phyloP scores from a whole-genome alignment of 2,888 invertebrate genomes.

The Molorchus minor region DNA sequence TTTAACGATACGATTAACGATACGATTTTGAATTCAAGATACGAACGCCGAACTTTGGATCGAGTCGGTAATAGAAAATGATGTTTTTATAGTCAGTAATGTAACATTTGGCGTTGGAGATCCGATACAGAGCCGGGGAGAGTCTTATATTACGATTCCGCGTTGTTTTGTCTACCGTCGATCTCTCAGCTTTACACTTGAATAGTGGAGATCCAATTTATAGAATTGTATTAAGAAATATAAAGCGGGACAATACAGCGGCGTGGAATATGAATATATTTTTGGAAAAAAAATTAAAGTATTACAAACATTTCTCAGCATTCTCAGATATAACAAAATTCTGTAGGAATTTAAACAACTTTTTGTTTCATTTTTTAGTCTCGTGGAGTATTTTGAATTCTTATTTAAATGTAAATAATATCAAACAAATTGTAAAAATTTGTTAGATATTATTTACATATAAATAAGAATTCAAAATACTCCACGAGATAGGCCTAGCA shows the following conservation, averaged over 20 bases:
- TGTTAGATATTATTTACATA: too few species aligned
- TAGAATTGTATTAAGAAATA: conserved; percentile 44
- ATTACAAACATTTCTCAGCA: too few species aligned
- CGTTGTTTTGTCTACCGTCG: conserved; percentile 46
- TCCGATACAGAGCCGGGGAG: conserved; percentile 28
- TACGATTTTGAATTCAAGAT: conserved; percentile 24
- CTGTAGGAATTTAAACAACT: too few species aligned
- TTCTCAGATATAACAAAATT: too few species aligned
- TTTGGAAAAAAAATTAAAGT: too few species aligned
- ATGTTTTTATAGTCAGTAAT: conserved; percentile 36
- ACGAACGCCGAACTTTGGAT: conserved; percentile 32
- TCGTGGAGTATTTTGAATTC: too few species aligned
- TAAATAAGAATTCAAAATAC: too few species aligned
- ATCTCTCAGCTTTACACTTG: conserved; percentile 36
- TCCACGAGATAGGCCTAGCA: too few species aligned
- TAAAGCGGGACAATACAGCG: conserved; percentile 25
- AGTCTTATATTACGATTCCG: conserved; percentile 45
- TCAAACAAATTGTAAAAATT: too few species aligned
- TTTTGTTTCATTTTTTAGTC: too few species aligned
- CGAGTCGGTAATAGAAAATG: conserved; percentile 38
- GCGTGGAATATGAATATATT: too few species aligned
- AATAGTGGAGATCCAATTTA: conserved; percentile 49
- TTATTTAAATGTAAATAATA: too few species aligned
- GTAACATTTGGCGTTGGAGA: conserved; percentile 38
- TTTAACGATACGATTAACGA: conserved; percentile 6